A percentile compares a stretch with the other conserved stretches of the same genome.
Evolutionary conservation across 2,888 invertebrate genomes (phyloP).

Genomic region (Tenthredo mesomela): DNA sequence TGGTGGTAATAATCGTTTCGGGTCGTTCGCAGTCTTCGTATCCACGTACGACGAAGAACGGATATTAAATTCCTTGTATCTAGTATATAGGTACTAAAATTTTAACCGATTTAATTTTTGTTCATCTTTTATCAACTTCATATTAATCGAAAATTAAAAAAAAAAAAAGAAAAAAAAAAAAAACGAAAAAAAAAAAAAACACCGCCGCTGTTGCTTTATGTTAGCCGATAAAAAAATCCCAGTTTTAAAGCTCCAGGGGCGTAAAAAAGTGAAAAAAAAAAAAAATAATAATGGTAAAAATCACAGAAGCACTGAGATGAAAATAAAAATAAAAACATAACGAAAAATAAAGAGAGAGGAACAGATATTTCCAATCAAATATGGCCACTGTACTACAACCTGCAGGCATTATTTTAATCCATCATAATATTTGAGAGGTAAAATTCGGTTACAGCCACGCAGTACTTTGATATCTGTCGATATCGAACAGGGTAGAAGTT

Average conservation of each 20-base stretch:
- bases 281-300: background rate
- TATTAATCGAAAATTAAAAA: background rate
- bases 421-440: background rate
- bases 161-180: background rate
- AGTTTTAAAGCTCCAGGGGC: background rate
- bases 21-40: background rate
- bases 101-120: background rate
- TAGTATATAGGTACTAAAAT: background rate
- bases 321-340: background rate
- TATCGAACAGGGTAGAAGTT: background rate
- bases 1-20: slow-evolving; percentile 19
- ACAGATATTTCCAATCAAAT: background rate
- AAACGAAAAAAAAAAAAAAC: no score
- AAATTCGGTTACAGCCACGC: background rate
- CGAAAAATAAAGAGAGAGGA: background rate
- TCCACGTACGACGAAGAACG: background rate
- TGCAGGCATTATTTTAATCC: background rate
- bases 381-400: background rate
- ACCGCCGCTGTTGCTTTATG: background rate
- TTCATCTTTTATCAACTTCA: background rate
- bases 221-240: background rate
- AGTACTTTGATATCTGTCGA: background rate
- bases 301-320: background rate
- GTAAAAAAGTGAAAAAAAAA: background rate
- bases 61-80: background rate